These are phyloP conservation scores for Sebastes hopkinsi DNA, from an alignment of 2,797 vertebrate genomes.

Conservation along the genomic window DNA sequence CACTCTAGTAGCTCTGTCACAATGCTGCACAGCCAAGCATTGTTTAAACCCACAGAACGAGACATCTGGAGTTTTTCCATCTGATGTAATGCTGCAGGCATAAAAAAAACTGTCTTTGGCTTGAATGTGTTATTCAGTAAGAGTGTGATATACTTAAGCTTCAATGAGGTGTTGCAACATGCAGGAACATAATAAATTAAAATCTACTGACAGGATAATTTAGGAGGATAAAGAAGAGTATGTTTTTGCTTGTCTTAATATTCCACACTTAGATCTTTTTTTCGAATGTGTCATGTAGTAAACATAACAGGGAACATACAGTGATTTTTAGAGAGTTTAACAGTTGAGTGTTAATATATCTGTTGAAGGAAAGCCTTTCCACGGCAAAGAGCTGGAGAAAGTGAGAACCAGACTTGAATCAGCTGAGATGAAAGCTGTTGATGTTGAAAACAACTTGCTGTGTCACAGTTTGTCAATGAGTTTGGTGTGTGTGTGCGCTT, in stretches of 20 bases:
- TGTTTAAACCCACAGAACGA: conserved; percentile 60
- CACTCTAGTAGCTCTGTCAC: not conserved
- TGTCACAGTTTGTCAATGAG: conserved; percentile 27
- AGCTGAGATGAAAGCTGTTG: conserved; percentile 3
- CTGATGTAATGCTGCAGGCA: conserved; percentile 57
- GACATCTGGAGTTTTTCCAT: conserved; percentile 63
- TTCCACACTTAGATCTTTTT: not conserved
- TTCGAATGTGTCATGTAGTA: not conserved
- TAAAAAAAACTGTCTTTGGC: conserved; percentile 4
- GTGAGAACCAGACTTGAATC: not conserved
- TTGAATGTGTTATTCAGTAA: not conserved
- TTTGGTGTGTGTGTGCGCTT: not conserved
- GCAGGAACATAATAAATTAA: not conserved
- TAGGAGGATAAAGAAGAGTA: not conserved
- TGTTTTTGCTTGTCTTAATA: not conserved
- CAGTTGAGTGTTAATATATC: conserved; percentile 2
- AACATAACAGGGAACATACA: not conserved
- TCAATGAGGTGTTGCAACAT: not conserved
- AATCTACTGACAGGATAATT: not conserved
- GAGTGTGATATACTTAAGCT: not conserved
- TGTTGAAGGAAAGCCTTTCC: not conserved
- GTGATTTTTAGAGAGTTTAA: not conserved
- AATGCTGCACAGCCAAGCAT: conserved; percentile 43
- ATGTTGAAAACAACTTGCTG: conserved; percentile 17
- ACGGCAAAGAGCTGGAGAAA: not conserved